Evolutionary conservation across 2,113 vertebrate species (phyloP), one percentile per base, ranked within the genome.

Genomic region (Myxocyprinus asiaticus): DNA sequence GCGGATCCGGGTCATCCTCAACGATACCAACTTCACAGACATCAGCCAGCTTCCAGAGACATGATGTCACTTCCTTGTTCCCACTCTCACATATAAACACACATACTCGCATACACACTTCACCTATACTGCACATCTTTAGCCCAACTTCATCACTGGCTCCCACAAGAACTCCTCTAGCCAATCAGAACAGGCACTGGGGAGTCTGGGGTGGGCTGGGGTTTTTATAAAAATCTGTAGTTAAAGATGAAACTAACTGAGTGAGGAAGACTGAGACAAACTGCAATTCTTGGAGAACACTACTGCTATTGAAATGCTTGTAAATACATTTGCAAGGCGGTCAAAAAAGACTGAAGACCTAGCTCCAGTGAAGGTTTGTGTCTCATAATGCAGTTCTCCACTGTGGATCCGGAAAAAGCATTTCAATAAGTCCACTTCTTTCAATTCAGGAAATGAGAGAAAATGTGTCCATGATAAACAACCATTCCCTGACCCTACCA

Each of bases 31-130:
- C 94, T 90, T 99, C 91, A 98, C 96, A 88, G 98, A 99, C 93
- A 99, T 99, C 95, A 99, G 96, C 90, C 97, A 99, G 91, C 97
- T 99, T 65, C 98, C 98, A 0, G 98, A 99, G 77, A 99, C 98
- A 97, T 99, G 97, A 99, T 96, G 22, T 81, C 86, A 67, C 65
- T 61, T 56, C 73, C 80, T 86, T 17, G n/a, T 58, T 53, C 5
- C 42, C 22, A 33, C 10, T 14, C 33, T 4, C 62, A 43, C n/a
- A 64, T 42, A 51, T 9, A 64, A 56, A 67, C 43, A 67, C 15
- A 62, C 15, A 84, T 74, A 33, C 22, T 33, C 22, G 22, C 22
- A 33, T 33, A 83, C 79, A 79, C 44, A 63, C 42, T 66, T 70
- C 76, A 53, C 76, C 65, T 77, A 62, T 83, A 79, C 73, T 56